phyloP scores from a whole-genome alignment of 2,888 invertebrate genomes.

The Melanophora roralis region DNA sequence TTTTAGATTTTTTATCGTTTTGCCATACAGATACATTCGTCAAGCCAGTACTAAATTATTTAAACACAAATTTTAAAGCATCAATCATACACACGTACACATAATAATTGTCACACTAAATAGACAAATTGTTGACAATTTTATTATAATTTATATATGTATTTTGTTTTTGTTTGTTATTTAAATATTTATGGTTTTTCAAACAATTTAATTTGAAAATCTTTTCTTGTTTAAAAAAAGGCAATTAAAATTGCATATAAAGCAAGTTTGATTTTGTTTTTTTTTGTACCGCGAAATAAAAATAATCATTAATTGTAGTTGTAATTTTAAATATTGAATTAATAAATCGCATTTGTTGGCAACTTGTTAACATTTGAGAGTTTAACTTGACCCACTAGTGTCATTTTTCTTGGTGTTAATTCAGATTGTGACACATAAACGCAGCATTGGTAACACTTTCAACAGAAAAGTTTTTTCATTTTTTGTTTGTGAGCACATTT shows the following conservation, averaged over 20 bases:
- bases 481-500: not conserved
- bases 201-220: no score
- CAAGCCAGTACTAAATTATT: not conserved
- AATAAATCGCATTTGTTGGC: slow-evolving; percentile 29
- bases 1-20: not conserved
- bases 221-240: not conserved
- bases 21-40: not conserved
- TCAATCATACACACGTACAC: not conserved
- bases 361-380: slow-evolving; percentile 6
- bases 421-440: not conserved
- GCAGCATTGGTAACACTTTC: not conserved
- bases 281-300: not conserved
- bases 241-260: slow-evolving; percentile 37
- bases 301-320: not conserved
- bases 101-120: slow-evolving; percentile 32
- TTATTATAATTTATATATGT: slow-evolving; percentile 59
- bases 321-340: slow-evolving; percentile 19
- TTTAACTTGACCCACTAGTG: slow-evolving; percentile 44
- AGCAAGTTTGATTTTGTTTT: slow-evolving; percentile 12
- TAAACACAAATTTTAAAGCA: not conserved
- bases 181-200: slow-evolving; percentile 42
- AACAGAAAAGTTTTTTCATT: not conserved
- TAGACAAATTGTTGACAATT: slow-evolving; percentile 57
- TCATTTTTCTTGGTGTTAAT: not conserved
- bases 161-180: slow-evolving; percentile 47